Conservation (phyloP, 2,113 vertebrate species). For the Heteronetta atricapilla region DNA sequence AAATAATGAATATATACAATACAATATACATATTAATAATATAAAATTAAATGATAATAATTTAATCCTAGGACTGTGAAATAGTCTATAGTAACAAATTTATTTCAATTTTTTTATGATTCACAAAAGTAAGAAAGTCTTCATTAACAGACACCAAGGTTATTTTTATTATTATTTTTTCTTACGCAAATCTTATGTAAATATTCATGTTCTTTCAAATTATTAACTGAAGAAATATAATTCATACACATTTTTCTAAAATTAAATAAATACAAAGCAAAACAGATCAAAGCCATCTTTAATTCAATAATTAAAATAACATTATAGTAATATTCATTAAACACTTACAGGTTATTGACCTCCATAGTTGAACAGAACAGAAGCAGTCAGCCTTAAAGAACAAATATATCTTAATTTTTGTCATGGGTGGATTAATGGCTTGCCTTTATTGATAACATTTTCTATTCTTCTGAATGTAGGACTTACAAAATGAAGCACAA, state of each 20-base stretch:
- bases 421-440: slow-evolving; percentile 66
- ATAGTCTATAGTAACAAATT: slow-evolving; percentile 47
- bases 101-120: slow-evolving; percentile 35
- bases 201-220: slow-evolving; percentile 39
- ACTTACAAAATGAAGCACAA: slow-evolving; percentile 58
- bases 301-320: slow-evolving; percentile 71
- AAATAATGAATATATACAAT: slow-evolving; percentile 53
- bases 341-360: slow-evolving; percentile 72
- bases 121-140: slow-evolving; percentile 28
- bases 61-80: slow-evolving; percentile 32
- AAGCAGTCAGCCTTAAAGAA: slow-evolving; percentile 68
- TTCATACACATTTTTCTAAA: slow-evolving; percentile 28
- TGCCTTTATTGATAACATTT: slow-evolving; percentile 71
- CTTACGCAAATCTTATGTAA: slow-evolving; percentile 23
- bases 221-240: slow-evolving; percentile 8
- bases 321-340: slow-evolving; percentile 73
- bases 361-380: slow-evolving; percentile 63
- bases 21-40: slow-evolving; percentile 45
- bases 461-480: slow-evolving; percentile 18
- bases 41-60: slow-evolving; percentile 33
- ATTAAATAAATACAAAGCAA: slow-evolving; percentile 65
- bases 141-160: neutral
- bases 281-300: slow-evolving; percentile 62
- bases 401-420: slow-evolving; percentile 74
- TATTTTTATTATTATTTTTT: slow-evolving; percentile 39